Percentiles rank a stretch among this genome's conserved stretches.
phyloP scores from a whole-genome alignment of 1,140 invertebrate genomes.

The Scaptodrosophila lebanonensis region DNA sequence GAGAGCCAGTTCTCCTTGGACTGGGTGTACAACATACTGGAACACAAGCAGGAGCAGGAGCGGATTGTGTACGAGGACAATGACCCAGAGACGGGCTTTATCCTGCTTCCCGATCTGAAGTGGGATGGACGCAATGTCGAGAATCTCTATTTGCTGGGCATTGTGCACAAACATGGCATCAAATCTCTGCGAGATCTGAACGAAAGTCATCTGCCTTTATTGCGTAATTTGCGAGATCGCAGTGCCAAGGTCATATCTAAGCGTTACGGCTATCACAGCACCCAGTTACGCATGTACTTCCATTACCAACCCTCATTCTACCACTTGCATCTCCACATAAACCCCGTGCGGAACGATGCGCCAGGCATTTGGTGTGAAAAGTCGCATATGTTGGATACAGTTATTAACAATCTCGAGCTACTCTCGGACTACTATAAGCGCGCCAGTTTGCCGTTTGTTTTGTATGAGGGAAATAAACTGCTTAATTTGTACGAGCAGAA shows the following conservation, averaged over 20 bases:
- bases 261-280: conserved; percentile 85
- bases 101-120: conserved; percentile 94
- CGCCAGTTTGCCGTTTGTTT: conserved; percentile 85
- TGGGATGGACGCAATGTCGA: conserved; percentile 90
- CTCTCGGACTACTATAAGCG: conserved; percentile 90
- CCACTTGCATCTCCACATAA: conserved; percentile 97
- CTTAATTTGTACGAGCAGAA: conserved; percentile 55
- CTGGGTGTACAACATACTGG: conserved; percentile 98
- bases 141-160: conserved; percentile 89
- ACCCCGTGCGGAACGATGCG: conserved; percentile 88
- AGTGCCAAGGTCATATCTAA: conserved; percentile 86
- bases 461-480: conserved; percentile 80
- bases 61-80: conserved; percentile 91
- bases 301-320: conserved; percentile 99
- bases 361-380: conserved; percentile 89
- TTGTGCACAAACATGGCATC: conserved; percentile 85
- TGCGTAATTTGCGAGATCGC: conserved; percentile 88
- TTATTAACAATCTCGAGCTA: conserved; percentile 94
- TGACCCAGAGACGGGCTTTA: conserved; percentile 89
- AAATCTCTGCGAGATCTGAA: conserved; percentile 91
- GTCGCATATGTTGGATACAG: conserved; percentile 90
- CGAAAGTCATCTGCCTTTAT: conserved; percentile 85
- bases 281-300: conserved; percentile 89
- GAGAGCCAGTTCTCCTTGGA: conserved; percentile 85
- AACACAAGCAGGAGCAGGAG: conserved; percentile 92